Base-by-base conservation (phyloP, 1,140 invertebrate species). In the Acarapis woodi region DNA sequence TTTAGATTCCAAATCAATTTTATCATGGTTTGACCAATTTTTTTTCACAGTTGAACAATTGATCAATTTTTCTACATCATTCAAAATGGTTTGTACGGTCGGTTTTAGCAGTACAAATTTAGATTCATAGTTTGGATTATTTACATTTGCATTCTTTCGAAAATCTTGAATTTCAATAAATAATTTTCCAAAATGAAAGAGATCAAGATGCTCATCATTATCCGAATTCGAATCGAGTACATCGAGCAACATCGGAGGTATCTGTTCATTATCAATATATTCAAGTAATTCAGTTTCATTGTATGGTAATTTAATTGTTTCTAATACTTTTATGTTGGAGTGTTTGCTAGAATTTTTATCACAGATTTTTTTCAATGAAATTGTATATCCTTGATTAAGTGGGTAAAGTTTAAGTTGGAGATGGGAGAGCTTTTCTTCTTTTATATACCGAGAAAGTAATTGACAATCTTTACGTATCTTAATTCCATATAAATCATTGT, bases 101-200 rank as follows among this genome's bases (percentile, higher is more conserved):
- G 80, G 80, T 55, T 70, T 70, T 38, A 88, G 63, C 42, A 88
- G 60, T 40, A 87, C 75, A 65, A 83, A 73, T 36, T 54, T 51
- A 21, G 50, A 53, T 25, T 58, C 53, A 46, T 50, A 56, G 18
- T 40, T 42, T 9, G 4, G 45, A 45, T 41, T 22, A 25, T 43
- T 43, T 16, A 41, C 31, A 38, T 51, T 53, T 8, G 50, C 46
- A 26, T 53, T 50, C 15, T 76, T 70, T 44, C 79, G 63, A 52
- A 76, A 78, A 58, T 88, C 79, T 49, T 78, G 63, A 42, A 90
- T 66, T 64, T 88, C 76, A 43, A 71, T 72, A 49, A 88, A 74
- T 32, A 88, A 73, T 59, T 79, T 85, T 21, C 80, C 80, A 44
- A 69, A 73, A 51, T 87, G 82, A 58, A 82, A 88, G 16, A 87